Evolutionary conservation across 2,888 invertebrate species (phyloP).

Genomic region (Tanytarsus gracilentus): DNA sequence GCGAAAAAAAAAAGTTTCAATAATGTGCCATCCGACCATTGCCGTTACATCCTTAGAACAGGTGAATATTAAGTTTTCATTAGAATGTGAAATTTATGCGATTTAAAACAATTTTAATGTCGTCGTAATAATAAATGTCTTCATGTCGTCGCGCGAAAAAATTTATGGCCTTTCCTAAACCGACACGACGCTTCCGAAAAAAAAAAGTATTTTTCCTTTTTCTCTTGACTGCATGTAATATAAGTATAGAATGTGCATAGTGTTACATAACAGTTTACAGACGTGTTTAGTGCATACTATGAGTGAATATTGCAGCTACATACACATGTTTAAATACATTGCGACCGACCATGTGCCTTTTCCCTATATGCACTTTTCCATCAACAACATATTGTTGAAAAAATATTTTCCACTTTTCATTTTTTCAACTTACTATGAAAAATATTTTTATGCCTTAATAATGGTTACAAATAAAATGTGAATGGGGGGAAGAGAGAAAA

Average conservation of each 20-base stretch:
- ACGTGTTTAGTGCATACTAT: neutral
- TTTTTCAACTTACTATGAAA: too few species aligned
- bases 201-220: neutral
- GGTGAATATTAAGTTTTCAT: neutral
- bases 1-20: neutral
- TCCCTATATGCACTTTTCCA: too few species aligned
- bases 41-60: neutral
- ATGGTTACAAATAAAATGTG: too few species aligned
- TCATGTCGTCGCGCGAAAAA: constrained; percentile 19
- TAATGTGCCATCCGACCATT: neutral
- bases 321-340: too few species aligned
- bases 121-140: constrained; percentile 6
- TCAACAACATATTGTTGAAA: too few species aligned
- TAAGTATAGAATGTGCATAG: too few species aligned
- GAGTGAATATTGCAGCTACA: neutral
- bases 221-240: neutral
- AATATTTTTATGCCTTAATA: too few species aligned
- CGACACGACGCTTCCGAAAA: constrained; percentile 6
- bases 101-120: constrained; percentile 19
- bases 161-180: constrained; percentile 20
- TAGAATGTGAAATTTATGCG: neutral
- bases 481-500: too few species aligned
- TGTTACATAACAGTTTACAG: constrained; percentile 23
- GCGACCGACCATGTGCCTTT: too few species aligned
- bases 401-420: too few species aligned